phyloP scores from a whole-genome alignment of 2,113 vertebrate genomes.

The Coptodon rendalli region DNA sequence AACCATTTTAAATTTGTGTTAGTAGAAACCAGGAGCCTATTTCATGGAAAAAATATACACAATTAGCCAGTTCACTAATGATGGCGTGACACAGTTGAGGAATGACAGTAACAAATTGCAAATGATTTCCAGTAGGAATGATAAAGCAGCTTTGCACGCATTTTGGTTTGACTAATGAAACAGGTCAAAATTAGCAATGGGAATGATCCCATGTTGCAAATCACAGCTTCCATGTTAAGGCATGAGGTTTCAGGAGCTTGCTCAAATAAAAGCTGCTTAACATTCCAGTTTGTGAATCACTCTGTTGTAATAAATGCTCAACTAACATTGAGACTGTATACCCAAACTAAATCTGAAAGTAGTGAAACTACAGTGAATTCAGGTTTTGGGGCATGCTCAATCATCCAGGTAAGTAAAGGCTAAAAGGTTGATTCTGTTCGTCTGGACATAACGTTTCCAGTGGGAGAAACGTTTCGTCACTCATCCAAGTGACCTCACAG shows the following conservation, averaged over 20 bases:
- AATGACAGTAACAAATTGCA: neutral
- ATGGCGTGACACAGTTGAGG: neutral
- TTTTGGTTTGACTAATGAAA: neutral
- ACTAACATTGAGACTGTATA: neutral
- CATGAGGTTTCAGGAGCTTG: neutral
- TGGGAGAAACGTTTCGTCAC: neutral
- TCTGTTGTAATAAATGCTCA: fast-evolving
- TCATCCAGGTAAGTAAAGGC: neutral
- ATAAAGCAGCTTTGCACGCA: neutral
- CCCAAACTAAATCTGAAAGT: neutral
- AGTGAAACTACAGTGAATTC: neutral
- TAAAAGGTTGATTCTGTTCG: neutral
- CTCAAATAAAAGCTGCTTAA: neutral
- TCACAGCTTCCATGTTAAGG: neutral
- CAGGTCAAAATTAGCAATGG: neutral
- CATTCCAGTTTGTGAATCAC: neutral
- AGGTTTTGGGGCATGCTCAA: fast-evolving
- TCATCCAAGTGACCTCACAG: neutral
- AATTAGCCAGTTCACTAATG: neutral
- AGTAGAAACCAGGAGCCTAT: neutral
- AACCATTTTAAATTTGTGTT: neutral
- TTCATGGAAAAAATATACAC: neutral
- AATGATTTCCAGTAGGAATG: neutral
- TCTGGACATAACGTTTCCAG: neutral
- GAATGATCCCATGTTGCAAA: neutral